Evolutionary conservation across 2,797 vertebrate species (phyloP), one percentile per base, ranked within the genome.

Genomic region (Gallinago solitaria): DNA sequence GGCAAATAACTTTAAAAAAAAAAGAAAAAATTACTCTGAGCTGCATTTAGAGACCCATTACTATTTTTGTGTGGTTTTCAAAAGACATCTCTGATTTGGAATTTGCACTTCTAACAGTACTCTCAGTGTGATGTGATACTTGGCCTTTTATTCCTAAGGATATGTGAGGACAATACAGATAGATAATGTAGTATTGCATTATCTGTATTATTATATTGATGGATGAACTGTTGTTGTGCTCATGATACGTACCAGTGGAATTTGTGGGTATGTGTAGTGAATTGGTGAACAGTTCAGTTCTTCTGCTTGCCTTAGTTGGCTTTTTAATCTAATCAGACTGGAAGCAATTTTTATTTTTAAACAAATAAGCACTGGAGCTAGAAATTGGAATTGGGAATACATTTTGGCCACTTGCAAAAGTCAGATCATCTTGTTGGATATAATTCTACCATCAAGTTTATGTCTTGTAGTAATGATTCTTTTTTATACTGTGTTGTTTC

Each of bases 381-480:
- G 24, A 19, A 48, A 28, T 0, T 79, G 6, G 50, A 84, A 12
- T 20, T 67, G 45, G 23, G n/a, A 39, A 21, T 51, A 6, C 1
- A 10, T 51, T 65, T 81, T 86, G 18, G 16, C 17, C 10, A 7
- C 27, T 28, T 53, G 28, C 3, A 70, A 15, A 69, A 35, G 6
- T 43, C 24, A 28, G 11, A 39, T 64, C 30, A 33, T 13, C 17
- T 65, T 70, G 21, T 51, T 85, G n/a, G 28, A n/a, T 73, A 9
- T 63, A 32, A 20, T 77, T 67, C 5, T 68, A 1, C 32, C 19
- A 5, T 65, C 70, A 23, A 5, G 11, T 32, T 51, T 65, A 30
- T 41, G 16, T 2, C 0, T 50, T 65, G 6, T 11, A 24, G 16
- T 56, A 80, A 39, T 45, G 53, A 35, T 12, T 45, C 0, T 1